phyloP scores from a whole-genome alignment of 2,113 vertebrate species.

The Dunckerocampus dactyliophorus region DNA sequence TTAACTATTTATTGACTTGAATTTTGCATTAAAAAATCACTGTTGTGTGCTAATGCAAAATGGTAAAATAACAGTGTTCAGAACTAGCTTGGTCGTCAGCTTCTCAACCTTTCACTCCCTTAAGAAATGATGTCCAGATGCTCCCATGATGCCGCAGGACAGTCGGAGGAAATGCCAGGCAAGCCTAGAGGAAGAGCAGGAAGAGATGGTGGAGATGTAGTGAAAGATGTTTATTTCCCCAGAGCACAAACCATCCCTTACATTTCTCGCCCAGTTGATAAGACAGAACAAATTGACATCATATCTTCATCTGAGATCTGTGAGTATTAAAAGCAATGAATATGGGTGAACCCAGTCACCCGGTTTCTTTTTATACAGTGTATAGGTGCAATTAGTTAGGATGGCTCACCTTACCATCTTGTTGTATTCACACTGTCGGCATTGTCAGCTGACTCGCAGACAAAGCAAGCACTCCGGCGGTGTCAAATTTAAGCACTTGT shows the following conservation, averaged over 20 bases:
- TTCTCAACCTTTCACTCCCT: conserved; percentile 25
- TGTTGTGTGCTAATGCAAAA: background rate
- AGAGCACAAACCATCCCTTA: conserved; percentile 4
- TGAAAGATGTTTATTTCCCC: conserved; percentile 22
- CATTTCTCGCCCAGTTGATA: conserved; percentile 9
- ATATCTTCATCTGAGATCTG: conserved; percentile 12
- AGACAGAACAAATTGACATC: background rate
- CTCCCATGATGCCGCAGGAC: conserved; percentile 45
- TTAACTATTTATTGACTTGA: too few relatives aligned
- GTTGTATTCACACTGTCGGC: conserved; percentile 4
- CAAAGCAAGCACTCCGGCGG: conserved; percentile 28
- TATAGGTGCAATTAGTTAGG: background rate
- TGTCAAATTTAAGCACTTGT: conserved; percentile 43
- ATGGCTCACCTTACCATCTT: conserved; percentile 10
- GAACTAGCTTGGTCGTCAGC: conserved; percentile 23
- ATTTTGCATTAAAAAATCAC: too few relatives aligned
- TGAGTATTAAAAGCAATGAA: background rate
- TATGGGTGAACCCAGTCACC: background rate
- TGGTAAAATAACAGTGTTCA: conserved; percentile 29
- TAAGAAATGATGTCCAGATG: conserved; percentile 60
- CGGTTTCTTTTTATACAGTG: background rate
- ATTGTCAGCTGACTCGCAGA: conserved; percentile 18
- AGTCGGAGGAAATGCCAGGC: conserved; percentile 64
- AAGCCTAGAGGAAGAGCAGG: conserved; percentile 50
- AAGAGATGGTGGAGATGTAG: conserved; percentile 48